A percentile compares a stretch with the other conserved stretches of the same genome.
Conservation (phyloP, 1,140 invertebrate species). For the Homarus americanus region DNA sequence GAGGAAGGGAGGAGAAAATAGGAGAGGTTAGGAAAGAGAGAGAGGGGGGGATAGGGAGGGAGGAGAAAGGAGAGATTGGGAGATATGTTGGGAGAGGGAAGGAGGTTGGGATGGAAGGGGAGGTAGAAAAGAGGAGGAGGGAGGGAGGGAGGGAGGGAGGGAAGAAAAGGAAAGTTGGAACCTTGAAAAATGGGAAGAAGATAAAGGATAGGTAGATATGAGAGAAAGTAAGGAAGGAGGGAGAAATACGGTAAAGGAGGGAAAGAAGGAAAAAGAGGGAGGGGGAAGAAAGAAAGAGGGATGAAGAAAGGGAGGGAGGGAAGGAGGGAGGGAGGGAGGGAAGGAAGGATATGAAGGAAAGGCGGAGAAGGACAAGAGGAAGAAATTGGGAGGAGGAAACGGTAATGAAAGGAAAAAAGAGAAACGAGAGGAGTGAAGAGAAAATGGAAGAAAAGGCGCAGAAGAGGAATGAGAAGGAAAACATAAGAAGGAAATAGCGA, state of each 20-base stretch:
- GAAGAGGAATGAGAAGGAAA: not conserved
- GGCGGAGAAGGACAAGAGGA: not conserved
- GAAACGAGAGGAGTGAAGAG: not conserved
- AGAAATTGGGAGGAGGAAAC: too few species aligned
- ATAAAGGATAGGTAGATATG: not conserved
- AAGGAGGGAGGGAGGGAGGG: too few species aligned
- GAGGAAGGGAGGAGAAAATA: not conserved
- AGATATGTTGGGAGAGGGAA: not conserved
- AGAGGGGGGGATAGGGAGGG: not conserved
- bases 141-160: not conserved
- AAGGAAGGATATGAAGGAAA: not conserved
- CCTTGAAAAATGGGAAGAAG: not conserved
- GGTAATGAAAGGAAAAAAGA: not conserved
- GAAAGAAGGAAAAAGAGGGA: not conserved
- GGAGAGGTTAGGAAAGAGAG: not conserved
- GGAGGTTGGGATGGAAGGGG: not conserved
- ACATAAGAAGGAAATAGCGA: not conserved
- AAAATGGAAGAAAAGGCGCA: not conserved
- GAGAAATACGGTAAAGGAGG: not conserved
- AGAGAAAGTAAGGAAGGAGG: not conserved
- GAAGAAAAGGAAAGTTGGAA: not conserved
- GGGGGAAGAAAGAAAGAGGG: not conserved
- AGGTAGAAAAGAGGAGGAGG: not conserved
- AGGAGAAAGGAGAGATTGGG: not conserved
- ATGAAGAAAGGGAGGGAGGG: not conserved